Conservation (phyloP, 2,797 vertebrate species). For the Megalops cyprinoides region DNA sequence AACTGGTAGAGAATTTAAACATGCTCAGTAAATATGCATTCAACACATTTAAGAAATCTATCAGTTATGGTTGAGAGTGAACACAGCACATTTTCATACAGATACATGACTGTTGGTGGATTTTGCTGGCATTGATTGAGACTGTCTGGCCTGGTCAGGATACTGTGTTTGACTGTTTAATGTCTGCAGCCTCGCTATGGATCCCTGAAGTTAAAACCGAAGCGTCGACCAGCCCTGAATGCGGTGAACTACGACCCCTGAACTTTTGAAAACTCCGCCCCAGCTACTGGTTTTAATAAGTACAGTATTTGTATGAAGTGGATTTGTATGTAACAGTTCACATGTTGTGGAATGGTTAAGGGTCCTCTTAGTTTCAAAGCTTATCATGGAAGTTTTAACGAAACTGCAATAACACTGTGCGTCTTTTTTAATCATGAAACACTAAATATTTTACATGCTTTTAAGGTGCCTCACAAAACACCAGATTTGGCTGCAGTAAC, state of each 20-base stretch:
- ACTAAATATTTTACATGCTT: not conserved
- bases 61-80: too few relatives aligned
- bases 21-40: not conserved
- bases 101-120: too few relatives aligned
- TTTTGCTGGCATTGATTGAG: too few relatives aligned
- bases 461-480: not conserved
- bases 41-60: not conserved
- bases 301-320: not conserved
- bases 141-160: too few relatives aligned
- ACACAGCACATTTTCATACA: too few relatives aligned
- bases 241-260: slow-evolving; percentile 53
- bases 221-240: slow-evolving; percentile 78
- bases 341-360: not conserved
- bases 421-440: not conserved
- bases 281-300: slow-evolving; percentile 57
- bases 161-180: too few relatives aligned
- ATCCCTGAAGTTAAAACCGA: slow-evolving; percentile 82
- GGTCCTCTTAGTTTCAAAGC: slow-evolving; percentile 7
- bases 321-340: slow-evolving; percentile 18
- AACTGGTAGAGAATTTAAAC: not conserved
- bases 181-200: slow-evolving; percentile 78
- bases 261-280: slow-evolving; percentile 42
- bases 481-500: not conserved
- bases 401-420: not conserved
- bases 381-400: slow-evolving; percentile 7